Percentiles rank a stretch among this genome's conserved stretches.
Evolutionary conservation across 2,113 vertebrate genomes (phyloP).

Genomic region (Lophochroa leadbeateri): DNA sequence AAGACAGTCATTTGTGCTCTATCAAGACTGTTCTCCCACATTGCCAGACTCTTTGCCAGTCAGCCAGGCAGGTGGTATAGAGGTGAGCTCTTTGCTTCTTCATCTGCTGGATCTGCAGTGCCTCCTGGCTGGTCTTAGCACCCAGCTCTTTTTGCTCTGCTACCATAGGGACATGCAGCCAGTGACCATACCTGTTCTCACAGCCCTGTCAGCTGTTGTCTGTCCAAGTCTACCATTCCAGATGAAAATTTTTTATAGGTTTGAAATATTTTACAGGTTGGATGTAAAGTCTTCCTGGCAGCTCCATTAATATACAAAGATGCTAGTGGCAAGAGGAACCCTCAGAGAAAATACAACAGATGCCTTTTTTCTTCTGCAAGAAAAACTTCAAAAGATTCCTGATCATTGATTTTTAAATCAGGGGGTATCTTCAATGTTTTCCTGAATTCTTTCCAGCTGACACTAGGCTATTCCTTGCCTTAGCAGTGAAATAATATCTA

Average conservation of each 20-base stretch:
- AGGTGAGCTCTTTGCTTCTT: background rate
- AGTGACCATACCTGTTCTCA: background rate
- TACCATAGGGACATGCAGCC: background rate
- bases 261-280: background rate
- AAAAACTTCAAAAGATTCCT: background rate
- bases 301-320: background rate
- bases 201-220: background rate
- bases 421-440: background rate
- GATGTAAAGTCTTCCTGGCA: background rate
- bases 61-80: too few relatives aligned
- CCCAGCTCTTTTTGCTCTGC: background rate
- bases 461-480: background rate
- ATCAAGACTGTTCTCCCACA: background rate
- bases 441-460: background rate
- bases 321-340: background rate
- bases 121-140: background rate
- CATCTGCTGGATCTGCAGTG: background rate
- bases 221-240: background rate
- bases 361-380: background rate
- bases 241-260: background rate
- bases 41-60: background rate
- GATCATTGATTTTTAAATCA: background rate
- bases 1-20: background rate
- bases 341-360: background rate
- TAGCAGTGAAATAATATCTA: background rate